Base-by-base conservation (phyloP, 2,797 vertebrate species). In the Artibeus jamaicensis region DNA sequence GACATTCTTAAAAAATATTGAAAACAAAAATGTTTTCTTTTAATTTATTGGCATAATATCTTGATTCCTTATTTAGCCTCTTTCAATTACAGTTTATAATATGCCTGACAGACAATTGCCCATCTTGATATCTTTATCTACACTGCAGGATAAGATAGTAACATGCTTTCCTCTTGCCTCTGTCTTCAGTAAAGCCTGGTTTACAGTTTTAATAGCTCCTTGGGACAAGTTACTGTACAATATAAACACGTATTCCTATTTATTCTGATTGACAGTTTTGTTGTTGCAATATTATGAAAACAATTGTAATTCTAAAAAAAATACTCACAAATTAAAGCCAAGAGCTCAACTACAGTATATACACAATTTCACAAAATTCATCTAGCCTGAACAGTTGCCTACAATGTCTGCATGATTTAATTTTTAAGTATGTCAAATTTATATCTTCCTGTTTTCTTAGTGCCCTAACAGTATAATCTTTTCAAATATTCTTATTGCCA, bases 231-330 rank as follows among this genome's bases (percentile, higher is more conserved):
- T 82, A 92, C 93, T 96, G 57, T 96, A 90, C 12, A 91, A 78
- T 87, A 96, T 98, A 98, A 98, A 98, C 98, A 98, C 93, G 82
- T 59, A 97, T 98, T 98, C 98, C 97, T 98, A 98, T 98, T 98
- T 98, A 98, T 97, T 97, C 95, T 84, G 70, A 57, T 29, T 50
- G 86, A 88, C 74, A 94, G 91, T 95, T 97, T 89, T 98, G 98
- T 98, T 98, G 97, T 93, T 97, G 77, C 81, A 97, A 18, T 93
- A 96, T 97, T 97, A 95, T 96, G 91, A 93, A 96, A 97, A 95
- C 95, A 96, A 95, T 92, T 95, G 84, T 93, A 70, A 88, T 92
- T 84, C 78, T 89, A 96, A 96, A 96, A 98, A 98, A 98, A 96
- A 2, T 70, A 91, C 5, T 24, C 67, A 16, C 96, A 97, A 95